phyloP scores from a whole-genome alignment of 53 echinoderm and acorn worm species.

The Holothuria leucospilota region DNA sequence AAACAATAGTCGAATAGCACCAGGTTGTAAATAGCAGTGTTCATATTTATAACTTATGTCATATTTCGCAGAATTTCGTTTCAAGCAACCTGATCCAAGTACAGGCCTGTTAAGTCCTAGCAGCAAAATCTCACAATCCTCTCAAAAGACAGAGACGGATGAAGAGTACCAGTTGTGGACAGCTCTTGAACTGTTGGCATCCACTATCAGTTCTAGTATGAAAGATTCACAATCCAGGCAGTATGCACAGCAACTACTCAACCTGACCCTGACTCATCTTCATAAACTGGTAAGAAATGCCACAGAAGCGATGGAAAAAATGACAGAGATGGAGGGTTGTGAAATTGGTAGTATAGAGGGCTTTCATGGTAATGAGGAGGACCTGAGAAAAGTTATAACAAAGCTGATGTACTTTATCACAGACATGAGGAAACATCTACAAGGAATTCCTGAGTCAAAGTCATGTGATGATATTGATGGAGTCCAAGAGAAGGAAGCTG shows the following conservation, averaged over 20 bases:
- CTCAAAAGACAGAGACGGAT: too few species aligned
- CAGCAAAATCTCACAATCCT: too few species aligned
- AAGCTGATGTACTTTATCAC: conserved; percentile 70
- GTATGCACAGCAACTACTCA: conserved; percentile 85
- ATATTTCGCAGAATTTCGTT: conserved; percentile 7
- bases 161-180: conserved; percentile 82
- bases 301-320: conserved; percentile 52
- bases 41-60: not conserved
- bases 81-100: not conserved
- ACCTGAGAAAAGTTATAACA: conserved; percentile 57
- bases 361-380: conserved; percentile 25
- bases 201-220: conserved; percentile 75
- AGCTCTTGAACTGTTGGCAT: conserved; percentile 77
- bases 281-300: conserved; percentile 89
- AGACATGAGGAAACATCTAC: conserved; percentile 75
- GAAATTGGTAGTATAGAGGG: conserved; percentile 21
- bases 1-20: too few species aligned
- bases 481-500: conserved; percentile 34
- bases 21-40: too few species aligned
- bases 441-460: conserved; percentile 71
- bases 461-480: conserved; percentile 34
- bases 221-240: conserved; percentile 85
- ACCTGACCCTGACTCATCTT: conserved; percentile 77
- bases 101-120: too few species aligned
- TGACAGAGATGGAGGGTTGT: not conserved